Evolutionary conservation across 2,888 invertebrate species (phyloP).

Genomic region (Liodrosophila aerea): DNA sequence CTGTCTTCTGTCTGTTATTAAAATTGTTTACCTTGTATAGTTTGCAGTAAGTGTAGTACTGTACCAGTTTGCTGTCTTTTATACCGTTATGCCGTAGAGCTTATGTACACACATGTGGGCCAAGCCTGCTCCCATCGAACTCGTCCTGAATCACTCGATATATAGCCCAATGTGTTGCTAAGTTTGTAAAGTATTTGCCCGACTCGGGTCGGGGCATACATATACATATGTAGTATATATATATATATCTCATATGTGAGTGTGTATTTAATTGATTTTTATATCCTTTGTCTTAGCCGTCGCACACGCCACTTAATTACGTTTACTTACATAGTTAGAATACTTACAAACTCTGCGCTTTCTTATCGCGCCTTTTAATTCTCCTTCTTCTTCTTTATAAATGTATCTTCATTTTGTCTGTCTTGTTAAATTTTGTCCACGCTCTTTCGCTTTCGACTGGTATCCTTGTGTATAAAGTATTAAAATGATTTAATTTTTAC

Average conservation of each 20-base stretch:
- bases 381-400: conserved; percentile 58
- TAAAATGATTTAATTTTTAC: conserved; percentile 76
- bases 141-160: conserved; percentile 16
- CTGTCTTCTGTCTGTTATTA: conserved; percentile 31
- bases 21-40: conserved; percentile 73
- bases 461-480: conserved; percentile 75
- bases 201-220: conserved; percentile 7
- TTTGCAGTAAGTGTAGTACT: conserved; percentile 76
- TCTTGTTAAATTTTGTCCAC: conserved; percentile 41
- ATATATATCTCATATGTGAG: conserved; percentile 29
- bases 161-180: conserved; percentile 42
- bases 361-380: conserved; percentile 33
- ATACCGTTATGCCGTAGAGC: conserved; percentile 46
- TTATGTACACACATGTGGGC: conserved; percentile 35
- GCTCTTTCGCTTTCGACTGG: conserved; percentile 50
- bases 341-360: conserved; percentile 74
- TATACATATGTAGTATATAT: conserved; percentile 8
- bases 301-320: conserved; percentile 52
- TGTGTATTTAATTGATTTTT: conserved; percentile 61
- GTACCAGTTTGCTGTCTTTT: conserved; percentile 53
- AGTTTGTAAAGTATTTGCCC: conserved; percentile 25
- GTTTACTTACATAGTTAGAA: conserved; percentile 68
- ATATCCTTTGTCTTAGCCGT: conserved; percentile 10
- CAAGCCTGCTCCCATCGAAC: background rate
- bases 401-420: conserved; percentile 57